Conservation (phyloP, 2,113 vertebrate species). For the Pelecanoides urinatrix region DNA sequence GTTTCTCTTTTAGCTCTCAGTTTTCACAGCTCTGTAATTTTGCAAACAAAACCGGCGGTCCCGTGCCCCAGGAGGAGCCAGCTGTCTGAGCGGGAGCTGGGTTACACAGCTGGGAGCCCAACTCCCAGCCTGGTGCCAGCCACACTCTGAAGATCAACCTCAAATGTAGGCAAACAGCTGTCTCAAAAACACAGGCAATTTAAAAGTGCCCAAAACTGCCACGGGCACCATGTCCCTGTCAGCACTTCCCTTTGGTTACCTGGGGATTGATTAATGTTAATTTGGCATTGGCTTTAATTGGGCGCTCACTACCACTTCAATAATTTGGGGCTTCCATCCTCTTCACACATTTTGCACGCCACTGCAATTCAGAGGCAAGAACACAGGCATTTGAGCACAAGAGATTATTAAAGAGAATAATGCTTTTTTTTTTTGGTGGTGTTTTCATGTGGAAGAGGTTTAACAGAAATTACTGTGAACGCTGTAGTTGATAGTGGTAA, state of each 20-base stretch:
- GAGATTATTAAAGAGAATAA: not conserved
- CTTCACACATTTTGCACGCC: not conserved
- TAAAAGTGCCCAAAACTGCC: not conserved
- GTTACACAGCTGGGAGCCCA: not conserved
- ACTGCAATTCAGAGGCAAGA: not conserved
- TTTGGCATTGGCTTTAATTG: not conserved
- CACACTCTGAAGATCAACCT: not conserved
- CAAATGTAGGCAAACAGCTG: not conserved
- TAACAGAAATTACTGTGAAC: not conserved
- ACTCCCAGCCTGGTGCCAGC: too few relatives aligned
- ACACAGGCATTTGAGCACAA: too few relatives aligned
- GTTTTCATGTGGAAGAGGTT: not conserved
- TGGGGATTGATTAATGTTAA: too few relatives aligned
- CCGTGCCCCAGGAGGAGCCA: accelerated
- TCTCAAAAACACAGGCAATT: not conserved
- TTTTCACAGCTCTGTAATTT: not conserved
- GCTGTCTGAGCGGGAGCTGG: not conserved
- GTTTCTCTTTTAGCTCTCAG: not conserved
- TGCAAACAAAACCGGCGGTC: not conserved
- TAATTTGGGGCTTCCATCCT: not conserved
- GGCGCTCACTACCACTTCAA: not conserved
- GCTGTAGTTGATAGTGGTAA: accelerated
- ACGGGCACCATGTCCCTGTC: accelerated
- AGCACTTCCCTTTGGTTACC: not conserved
- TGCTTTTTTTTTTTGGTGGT: not conserved